phyloP scores from a whole-genome alignment of 2,797 vertebrate species.

The Limnodromus scolopaceus region DNA sequence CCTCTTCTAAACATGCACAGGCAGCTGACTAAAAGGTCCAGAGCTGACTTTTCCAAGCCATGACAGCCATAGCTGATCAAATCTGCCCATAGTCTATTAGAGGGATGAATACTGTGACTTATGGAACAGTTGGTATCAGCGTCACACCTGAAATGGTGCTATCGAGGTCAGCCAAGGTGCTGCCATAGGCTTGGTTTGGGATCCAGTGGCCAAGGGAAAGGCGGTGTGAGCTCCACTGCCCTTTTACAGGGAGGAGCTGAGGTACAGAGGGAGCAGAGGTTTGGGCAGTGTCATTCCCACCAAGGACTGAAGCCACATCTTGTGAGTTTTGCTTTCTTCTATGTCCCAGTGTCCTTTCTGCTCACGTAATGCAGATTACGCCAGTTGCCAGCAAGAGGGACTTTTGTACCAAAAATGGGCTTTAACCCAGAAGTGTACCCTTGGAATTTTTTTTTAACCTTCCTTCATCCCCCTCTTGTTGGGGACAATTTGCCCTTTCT shows the following conservation, averaged over 20 bases:
- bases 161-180: not conserved
- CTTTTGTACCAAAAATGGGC: not conserved
- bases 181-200: not conserved
- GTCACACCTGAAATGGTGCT: not conserved
- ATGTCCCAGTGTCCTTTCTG: not conserved
- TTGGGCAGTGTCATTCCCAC: not conserved
- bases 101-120: not conserved
- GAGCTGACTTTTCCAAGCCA: not conserved
- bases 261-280: not conserved
- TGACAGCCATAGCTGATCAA: not conserved
- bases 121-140: not conserved
- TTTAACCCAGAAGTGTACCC: not conserved
- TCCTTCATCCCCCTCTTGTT: not conserved
- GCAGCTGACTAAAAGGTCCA: not conserved
- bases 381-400: not conserved
- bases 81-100: not conserved
- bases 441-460: not conserved
- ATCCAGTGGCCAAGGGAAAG: not conserved
- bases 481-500: constrained; percentile 28
- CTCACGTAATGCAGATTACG: not conserved
- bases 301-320: not conserved
- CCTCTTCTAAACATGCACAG: not conserved
- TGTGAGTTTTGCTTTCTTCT: not conserved
- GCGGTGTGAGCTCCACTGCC: not conserved
- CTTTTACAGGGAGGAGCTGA: not conserved